Evolutionary conservation across 2,888 invertebrate species (phyloP), one percentile per base, ranked within the genome.

Genomic region (Thymelicus acteon): DNA sequence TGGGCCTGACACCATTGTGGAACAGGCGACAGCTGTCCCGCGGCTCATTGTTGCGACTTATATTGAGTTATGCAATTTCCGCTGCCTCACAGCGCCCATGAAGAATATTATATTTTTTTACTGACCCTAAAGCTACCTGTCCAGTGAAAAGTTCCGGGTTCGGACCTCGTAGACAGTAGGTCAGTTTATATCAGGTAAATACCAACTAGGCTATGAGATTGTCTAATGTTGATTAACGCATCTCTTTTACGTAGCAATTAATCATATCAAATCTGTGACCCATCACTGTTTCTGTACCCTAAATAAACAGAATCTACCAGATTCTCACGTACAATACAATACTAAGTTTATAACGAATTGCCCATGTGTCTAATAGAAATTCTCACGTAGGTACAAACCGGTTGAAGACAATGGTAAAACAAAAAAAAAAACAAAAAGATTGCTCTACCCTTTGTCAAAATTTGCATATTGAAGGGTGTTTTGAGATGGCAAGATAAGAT

Each of bases 381-480:
- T 68, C 61, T 31, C 61, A 68, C 52, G 24, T 31, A n/a, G n/a
- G n/a, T n/a, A 19, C 3, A 37, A 78, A 80, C 80, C 76, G 67
- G 78, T 80, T 77, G 75, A 75, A 76, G 76, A 79, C 77, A 78
- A 81, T 62, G 61, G 77, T 79, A 74, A 73, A 76, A 73, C 80
- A 77, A 79, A 79, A 76, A 78, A 78, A 75, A 72, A 72, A 76
- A 75, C 75, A 77, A 75, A 77, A 73, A 79, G 77, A 68, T 75
- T 75, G 77, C 84, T 83, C 84, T 84, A 84, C 85, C 85, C 84
- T 79, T 76, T 37, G 10, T 73, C 76, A 75, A 73, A 79, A 85
- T 86, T 87, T 87, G 86, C 86, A 86, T 86, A 87, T 31, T 15
- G 62, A 54, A 68, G 67, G 67, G 54, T 60, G 48, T 49, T 60